Conservation (phyloP, 1,140 invertebrate genomes). For the Neodiprion virginianus region DNA sequence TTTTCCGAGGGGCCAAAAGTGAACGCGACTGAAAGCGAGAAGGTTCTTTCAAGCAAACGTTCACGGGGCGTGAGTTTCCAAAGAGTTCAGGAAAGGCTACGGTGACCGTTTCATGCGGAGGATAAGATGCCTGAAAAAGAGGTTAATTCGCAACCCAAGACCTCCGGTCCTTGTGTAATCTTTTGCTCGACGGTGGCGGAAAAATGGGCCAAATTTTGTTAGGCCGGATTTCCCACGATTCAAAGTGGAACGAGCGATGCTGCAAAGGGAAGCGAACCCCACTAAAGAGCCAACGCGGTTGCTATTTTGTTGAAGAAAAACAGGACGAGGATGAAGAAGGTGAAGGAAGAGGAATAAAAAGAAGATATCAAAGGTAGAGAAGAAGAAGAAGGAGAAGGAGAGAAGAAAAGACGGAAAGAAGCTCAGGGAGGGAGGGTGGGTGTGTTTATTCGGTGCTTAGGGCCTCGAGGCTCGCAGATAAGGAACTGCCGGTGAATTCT, state of each 20-base stretch:
- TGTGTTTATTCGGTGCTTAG: conserved; percentile 1
- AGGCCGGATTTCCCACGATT: too few relatives aligned
- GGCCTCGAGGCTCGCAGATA: neutral
- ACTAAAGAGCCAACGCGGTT: too few relatives aligned
- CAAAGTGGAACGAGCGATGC: too few relatives aligned
- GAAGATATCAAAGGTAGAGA: neutral
- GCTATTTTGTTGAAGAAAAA: too few relatives aligned
- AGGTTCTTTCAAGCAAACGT: too few relatives aligned
- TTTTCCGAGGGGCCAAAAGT: neutral
- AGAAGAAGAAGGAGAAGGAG: neutral
- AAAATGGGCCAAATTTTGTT: too few relatives aligned
- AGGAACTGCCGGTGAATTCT: neutral
- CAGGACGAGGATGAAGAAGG: too few relatives aligned
- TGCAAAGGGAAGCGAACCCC: too few relatives aligned
- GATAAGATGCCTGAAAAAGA: neutral
- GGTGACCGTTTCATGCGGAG: neutral
- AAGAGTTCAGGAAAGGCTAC: too few relatives aligned
- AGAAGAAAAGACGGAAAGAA: neutral
- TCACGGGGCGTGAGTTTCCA: too few relatives aligned
- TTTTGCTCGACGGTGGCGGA: neutral
- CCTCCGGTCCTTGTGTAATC: neutral
- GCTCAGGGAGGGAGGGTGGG: neutral
- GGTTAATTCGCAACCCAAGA: neutral
- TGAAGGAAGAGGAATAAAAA: too few relatives aligned
- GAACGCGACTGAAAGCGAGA: neutral